A percentile compares a stretch with the other conserved stretches of the same genome.
Conservation (phyloP, 2,113 vertebrate species). For the Cyphomyrus discorhynchus region DNA sequence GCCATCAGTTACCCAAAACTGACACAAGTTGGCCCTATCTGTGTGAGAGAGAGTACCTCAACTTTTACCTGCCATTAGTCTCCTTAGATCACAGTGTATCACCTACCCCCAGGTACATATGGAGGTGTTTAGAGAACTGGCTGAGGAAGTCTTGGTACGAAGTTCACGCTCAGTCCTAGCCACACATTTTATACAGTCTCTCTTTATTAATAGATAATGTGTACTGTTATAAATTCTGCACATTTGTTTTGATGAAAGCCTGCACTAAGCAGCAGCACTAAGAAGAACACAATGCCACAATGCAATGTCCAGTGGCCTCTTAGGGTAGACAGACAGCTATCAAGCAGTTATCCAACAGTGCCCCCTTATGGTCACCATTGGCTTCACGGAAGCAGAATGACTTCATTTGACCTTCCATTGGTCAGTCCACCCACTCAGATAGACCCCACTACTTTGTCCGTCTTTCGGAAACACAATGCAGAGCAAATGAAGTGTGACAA, state of each 20-base stretch:
- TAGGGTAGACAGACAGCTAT: neutral
- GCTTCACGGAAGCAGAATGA: neutral
- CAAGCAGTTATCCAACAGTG: conserved; percentile 5
- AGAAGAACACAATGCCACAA: neutral
- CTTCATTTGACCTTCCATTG: neutral
- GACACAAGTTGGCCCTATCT: neutral
- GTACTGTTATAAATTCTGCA: neutral
- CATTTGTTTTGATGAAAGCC: neutral
- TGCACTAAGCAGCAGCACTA: neutral
- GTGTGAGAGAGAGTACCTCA: neutral
- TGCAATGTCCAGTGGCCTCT: neutral
- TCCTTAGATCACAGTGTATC: neutral
- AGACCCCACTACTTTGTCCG: conserved; percentile 21
- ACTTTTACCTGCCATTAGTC: neutral
- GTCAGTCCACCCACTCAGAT: conserved; percentile 25
- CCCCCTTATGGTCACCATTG: neutral
- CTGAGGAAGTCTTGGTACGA: too few species aligned
- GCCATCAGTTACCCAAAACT: neutral
- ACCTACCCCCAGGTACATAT: neutral
- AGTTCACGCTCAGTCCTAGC: neutral
- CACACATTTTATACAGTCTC: neutral
- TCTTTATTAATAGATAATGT: neutral
- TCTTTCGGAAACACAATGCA: conserved; percentile 31
- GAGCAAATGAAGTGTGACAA: conserved; percentile 50
- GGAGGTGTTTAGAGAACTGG: neutral